A percentile compares a stretch with the other conserved stretches of the same genome.
phyloP scores from a whole-genome alignment of 1,140 invertebrate species.

The Gryon sp. region DNA sequence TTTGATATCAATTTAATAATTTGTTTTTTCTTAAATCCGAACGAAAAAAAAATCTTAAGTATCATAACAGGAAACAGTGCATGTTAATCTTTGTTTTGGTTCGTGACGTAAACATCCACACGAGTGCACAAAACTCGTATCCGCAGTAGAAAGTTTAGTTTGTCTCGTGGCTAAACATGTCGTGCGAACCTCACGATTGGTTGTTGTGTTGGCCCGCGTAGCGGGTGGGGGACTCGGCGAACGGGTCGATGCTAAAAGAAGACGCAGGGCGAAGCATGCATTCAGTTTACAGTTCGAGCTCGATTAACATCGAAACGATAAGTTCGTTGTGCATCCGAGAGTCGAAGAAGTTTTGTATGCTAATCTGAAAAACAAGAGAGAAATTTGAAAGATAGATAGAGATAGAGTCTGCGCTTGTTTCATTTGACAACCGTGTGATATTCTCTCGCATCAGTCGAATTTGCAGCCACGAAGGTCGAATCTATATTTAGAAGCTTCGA shows the following conservation, averaged over 20 bases:
- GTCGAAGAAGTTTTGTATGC: not conserved
- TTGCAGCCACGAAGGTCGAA: not conserved
- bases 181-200: conserved; percentile 17
- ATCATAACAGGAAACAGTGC: not conserved
- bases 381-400: not conserved
- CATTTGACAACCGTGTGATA: not conserved
- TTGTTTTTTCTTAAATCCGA: not conserved
- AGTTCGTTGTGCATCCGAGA: conserved; percentile 8
- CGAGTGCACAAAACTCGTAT: conserved; percentile 19
- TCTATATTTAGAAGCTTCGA: conserved; percentile 16
- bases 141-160: conserved; percentile 42
- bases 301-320: conserved; percentile 23
- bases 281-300: conserved; percentile 64
- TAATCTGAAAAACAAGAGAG: not conserved
- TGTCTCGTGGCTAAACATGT: conserved; percentile 25
- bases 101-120: conserved; percentile 41
- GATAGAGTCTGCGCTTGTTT: too few relatives aligned
- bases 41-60: not conserved
- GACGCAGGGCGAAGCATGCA: conserved; percentile 60
- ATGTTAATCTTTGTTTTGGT: conserved; percentile 42
- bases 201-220: conserved; percentile 1
- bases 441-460: not conserved
- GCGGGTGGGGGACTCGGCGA: conserved; percentile 38
- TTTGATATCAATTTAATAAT: not conserved
- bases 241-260: conserved; percentile 71